Percentiles rank a stretch among this genome's conserved stretches.
Evolutionary conservation across 1,140 invertebrate species (phyloP).

Genomic region (Diorhabda elongata): DNA sequence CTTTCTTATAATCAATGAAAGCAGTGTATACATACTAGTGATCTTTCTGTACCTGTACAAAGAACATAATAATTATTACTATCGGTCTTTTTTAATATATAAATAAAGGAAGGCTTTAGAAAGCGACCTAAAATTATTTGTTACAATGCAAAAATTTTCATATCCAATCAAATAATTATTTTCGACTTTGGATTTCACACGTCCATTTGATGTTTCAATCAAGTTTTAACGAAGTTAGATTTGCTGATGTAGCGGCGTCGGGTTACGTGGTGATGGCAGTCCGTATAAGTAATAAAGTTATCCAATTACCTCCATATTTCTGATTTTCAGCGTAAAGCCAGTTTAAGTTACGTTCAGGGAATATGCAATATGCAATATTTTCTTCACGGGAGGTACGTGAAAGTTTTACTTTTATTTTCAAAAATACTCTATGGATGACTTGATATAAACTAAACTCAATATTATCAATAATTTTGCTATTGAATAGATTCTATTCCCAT

Average conservation of each 20-base stretch:
- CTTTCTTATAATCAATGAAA: too few species aligned
- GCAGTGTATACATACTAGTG: too few species aligned
- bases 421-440: too few species aligned
- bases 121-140: too few species aligned
- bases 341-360: background rate
- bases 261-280: background rate
- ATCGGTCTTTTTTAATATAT: too few species aligned
- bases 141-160: background rate
- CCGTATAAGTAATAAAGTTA: conserved; percentile 1
- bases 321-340: background rate
- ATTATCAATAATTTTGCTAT: too few species aligned
- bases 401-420: too few species aligned
- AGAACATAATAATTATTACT: too few species aligned
- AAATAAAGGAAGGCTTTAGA: too few species aligned
- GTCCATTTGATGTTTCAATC: background rate
- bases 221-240: conserved; percentile 1
- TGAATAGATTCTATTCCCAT: too few species aligned
- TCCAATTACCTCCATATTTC: conserved; percentile 1
- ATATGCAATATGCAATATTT: background rate
- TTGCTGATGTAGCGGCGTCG: background rate
- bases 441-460: too few species aligned
- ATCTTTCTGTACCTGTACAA: too few species aligned
- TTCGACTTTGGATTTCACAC: background rate
- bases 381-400: background rate
- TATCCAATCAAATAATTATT: background rate